Evolutionary conservation across 2,888 invertebrate species (phyloP), one percentile per base, ranked within the genome.

Genomic region (Lasioglossum calceatum): DNA sequence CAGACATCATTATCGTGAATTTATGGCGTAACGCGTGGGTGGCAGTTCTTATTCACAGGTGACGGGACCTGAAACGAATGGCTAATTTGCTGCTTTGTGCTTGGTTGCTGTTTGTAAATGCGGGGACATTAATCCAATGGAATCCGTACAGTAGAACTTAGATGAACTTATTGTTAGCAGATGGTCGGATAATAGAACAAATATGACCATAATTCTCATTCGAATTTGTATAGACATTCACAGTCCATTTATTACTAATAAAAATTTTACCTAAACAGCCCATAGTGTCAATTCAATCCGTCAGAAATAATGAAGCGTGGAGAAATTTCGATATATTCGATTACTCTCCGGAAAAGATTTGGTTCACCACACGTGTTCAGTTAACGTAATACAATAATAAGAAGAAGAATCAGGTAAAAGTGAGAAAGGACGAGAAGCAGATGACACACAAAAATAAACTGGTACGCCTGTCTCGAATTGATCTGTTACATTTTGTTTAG

Each of bases 11-110:
- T 70, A 12, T 64, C 23, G 23, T 39, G 70, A 39, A 70, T 70
- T 70, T 39, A 70, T 70, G 23, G 70, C 23, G 64, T 64, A 32
- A 64, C 64, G 32, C 16, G 64, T 64, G 64, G 32, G 32, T 64
- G 64, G 32, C 64, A 64, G 64, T 64, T 64, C 64, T 64, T 32
- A 32, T 64, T 74, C 44, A 67, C 70, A 76, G 61, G 70, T 81
- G 85, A 85, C 78, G 77, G 72, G 58, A 4, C 23, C 58, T 58
- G 58, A 58, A 58, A n/a, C 58, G 58, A n/a, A 58, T 58, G n/a
- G 58, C n/a, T 12, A 58, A 58, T 58, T 58, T 58, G 58, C 58
- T n/a, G n/a, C 58, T 58, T 58, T 58, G 58, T 58, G 58, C n/a
- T 58, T 58, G n/a, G 58, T 58, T n/a, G 58, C n/a, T 12, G n/a